These are phyloP conservation scores for Echeneis naucrates DNA, from an alignment of 2,797 vertebrate genomes.

Conservation along the genomic window DNA sequence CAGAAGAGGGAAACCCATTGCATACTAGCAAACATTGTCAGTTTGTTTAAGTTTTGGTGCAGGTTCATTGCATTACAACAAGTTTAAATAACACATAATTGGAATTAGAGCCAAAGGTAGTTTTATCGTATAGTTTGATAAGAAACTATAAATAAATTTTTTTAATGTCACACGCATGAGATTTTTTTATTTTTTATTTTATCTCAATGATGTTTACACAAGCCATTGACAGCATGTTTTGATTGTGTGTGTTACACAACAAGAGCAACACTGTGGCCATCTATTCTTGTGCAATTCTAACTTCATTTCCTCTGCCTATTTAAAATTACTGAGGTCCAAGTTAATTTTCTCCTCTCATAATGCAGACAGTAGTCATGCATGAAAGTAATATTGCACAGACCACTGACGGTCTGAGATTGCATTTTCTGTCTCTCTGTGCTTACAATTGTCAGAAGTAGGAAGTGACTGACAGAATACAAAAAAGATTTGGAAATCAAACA, in stretches of 20 bases:
- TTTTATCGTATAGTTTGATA: no score
- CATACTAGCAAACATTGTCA: not conserved
- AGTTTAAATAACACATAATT: slow-evolving; percentile 3
- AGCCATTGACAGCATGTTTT: not conserved
- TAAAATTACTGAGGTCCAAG: slow-evolving; percentile 36
- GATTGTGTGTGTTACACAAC: not conserved
- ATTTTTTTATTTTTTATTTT: not conserved
- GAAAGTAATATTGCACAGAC: slow-evolving; percentile 60
- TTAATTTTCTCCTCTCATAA: slow-evolving; percentile 54
- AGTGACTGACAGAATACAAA: slow-evolving; percentile 72
- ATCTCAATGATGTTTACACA: slow-evolving; percentile 2
- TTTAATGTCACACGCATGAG: no score
- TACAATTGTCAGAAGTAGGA: slow-evolving; percentile 63
- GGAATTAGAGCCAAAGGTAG: not conserved
- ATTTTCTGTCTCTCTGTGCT: slow-evolving; percentile 35
- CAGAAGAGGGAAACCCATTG: slow-evolving; percentile 6
- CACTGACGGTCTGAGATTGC: slow-evolving; percentile 55
- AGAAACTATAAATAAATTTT: no score
- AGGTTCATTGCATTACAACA: slow-evolving; percentile 3
- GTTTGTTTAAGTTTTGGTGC: not conserved
- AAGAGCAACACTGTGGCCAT: slow-evolving; percentile 1
- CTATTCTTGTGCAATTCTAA: not conserved
- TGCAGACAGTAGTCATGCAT: slow-evolving; percentile 55
- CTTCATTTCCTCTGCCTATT: slow-evolving; percentile 39
- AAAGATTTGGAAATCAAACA: slow-evolving; percentile 62